Conservation (phyloP, 2,888 invertebrate genomes). For the Fabriciana adippe region DNA sequence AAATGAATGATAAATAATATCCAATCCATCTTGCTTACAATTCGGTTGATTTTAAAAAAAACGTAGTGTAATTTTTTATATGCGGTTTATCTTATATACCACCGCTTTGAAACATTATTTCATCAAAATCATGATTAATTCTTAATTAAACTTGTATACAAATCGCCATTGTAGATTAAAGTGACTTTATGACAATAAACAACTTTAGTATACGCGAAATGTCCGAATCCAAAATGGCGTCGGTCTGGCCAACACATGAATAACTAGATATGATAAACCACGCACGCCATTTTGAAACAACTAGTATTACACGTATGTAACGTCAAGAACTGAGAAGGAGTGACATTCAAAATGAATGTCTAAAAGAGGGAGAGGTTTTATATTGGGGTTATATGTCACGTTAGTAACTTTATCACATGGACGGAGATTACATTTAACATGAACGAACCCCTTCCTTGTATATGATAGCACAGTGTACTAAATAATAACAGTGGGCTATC, state of each 20-base stretch:
- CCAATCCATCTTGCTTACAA: neutral
- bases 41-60: slow-evolving; percentile 7
- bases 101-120: slow-evolving; percentile 5
- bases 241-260: neutral
- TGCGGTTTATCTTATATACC: neutral
- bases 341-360: neutral
- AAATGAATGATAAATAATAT: slow-evolving; percentile 5
- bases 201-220: neutral
- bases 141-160: neutral
- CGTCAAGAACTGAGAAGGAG: neutral
- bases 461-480: too few species aligned
- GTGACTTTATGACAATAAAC: neutral
- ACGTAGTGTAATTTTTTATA: slow-evolving; percentile 4
- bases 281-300: neutral
- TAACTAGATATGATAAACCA: too few species aligned
- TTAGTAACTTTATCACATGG: slow-evolving; percentile 58
- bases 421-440: slow-evolving; percentile 63
- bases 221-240: neutral
- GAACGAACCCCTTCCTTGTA: slow-evolving; percentile 40
- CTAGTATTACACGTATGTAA: neutral
- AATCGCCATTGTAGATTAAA: neutral
- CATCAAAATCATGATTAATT: neutral
- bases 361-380: slow-evolving; percentile 1
- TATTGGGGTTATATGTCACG: slow-evolving; percentile 32
- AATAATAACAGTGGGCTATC: too few species aligned